Conservation (phyloP, 2,797 vertebrate species). For the Eurystomus glaucurus region DNA sequence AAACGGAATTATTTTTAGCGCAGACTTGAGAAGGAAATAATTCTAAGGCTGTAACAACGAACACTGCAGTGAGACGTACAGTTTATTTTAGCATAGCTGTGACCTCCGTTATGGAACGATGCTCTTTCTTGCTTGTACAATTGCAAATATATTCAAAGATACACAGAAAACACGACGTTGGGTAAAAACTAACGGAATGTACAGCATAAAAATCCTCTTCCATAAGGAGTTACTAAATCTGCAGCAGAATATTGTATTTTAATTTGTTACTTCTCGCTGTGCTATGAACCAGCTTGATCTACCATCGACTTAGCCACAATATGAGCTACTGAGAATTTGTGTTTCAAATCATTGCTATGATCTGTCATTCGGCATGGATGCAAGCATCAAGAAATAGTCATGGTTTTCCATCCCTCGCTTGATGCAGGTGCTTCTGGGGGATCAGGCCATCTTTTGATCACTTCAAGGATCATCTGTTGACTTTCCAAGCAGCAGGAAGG, state of each 20-base stretch:
- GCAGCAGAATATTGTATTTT: neutral
- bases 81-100: neutral
- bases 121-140: neutral
- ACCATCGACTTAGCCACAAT: neutral
- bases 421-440: neutral
- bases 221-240: neutral
- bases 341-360: neutral
- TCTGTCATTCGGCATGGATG: neutral
- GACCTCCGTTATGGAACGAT: neutral
- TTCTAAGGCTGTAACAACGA: neutral
- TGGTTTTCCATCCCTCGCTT: neutral
- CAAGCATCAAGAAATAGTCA: neutral
- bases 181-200: neutral
- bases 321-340: neutral
- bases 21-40: neutral
- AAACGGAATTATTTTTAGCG: neutral
- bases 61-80: neutral
- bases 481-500: neutral
- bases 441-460: neutral
- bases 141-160: neutral
- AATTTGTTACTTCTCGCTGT: neutral
- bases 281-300: neutral
- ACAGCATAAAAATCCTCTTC: accelerated
- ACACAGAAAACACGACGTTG: neutral
- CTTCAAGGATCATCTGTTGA: neutral